A percentile compares a stretch with the other conserved stretches of the same genome.
Conservation (phyloP, 2,888 invertebrate species). For the Stegana nigrithorax region DNA sequence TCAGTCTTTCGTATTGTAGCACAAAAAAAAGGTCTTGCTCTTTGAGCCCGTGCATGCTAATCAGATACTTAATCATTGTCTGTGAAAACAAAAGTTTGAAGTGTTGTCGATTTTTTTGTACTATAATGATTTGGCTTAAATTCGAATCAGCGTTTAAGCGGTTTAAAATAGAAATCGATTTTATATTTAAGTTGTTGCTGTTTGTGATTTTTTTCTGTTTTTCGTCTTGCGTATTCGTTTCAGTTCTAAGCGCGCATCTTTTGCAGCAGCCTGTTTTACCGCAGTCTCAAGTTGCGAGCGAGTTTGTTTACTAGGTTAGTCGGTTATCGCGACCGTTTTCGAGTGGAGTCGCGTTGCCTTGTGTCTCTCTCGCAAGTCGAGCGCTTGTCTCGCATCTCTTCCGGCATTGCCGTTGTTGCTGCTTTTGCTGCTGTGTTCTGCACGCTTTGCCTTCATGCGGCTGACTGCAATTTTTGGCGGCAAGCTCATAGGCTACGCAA, state of each 20-base stretch:
- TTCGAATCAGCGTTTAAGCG: not conserved
- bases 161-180: slow-evolving; percentile 23
- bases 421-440: not conserved
- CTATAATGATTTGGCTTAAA: too few species aligned
- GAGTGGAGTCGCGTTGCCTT: slow-evolving; percentile 21
- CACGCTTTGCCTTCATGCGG: too few species aligned
- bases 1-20: slow-evolving; percentile 53
- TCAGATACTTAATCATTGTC: slow-evolving; percentile 17
- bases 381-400: slow-evolving; percentile 6
- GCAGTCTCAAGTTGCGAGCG: slow-evolving; percentile 33
- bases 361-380: slow-evolving; percentile 38
- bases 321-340: slow-evolving; percentile 55
- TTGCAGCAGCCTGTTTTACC: slow-evolving; percentile 39
- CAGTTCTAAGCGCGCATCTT: slow-evolving; percentile 15
- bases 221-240: not conserved
- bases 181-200: slow-evolving; percentile 5
- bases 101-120: too few species aligned
- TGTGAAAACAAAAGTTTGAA: not conserved
- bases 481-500: not conserved
- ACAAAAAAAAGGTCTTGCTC: slow-evolving; percentile 11
- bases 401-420: slow-evolving; percentile 32
- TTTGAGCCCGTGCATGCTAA: not conserved
- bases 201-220: slow-evolving; percentile 1
- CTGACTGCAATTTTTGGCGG: slow-evolving; percentile 1
- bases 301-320: slow-evolving; percentile 57